Evolutionary conservation across 2,113 vertebrate genomes (phyloP).

Genomic region (Sceloporus tristichus): DNA sequence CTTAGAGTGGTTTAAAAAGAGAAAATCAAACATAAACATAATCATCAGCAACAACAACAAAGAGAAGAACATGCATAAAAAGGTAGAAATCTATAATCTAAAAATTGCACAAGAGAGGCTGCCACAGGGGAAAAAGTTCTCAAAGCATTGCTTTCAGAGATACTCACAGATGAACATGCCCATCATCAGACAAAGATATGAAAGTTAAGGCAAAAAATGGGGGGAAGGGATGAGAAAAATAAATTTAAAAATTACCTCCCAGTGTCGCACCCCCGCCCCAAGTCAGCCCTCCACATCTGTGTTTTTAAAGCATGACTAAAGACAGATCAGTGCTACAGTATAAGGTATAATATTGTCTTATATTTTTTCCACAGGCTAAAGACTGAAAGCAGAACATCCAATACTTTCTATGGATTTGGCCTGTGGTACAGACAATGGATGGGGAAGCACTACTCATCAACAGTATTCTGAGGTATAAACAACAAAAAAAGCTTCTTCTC

Average conservation of each 20-base stretch:
- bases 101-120: not conserved
- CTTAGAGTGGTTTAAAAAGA: not conserved
- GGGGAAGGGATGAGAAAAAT: too few relatives aligned
- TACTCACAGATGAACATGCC: not conserved
- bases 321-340: not conserved
- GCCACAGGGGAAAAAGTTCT: not conserved
- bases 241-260: too few relatives aligned
- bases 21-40: constrained; percentile 5
- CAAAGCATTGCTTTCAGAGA: not conserved
- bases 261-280: not conserved
- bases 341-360: not conserved
- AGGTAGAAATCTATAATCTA: too few relatives aligned
- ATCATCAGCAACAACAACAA: not conserved
- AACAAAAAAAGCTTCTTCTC: not conserved
- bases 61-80: not conserved
- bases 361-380: not conserved
- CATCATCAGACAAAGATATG: not conserved
- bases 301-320: constrained; percentile 5
- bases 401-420: not conserved
- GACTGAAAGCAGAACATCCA: not conserved
- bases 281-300: not conserved
- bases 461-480: too few relatives aligned
- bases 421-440: not conserved
- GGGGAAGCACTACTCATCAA: not conserved
- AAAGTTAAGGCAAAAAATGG: too few relatives aligned